phyloP scores from a whole-genome alignment of 2,797 vertebrate genomes.

The Falco columbarius region DNA sequence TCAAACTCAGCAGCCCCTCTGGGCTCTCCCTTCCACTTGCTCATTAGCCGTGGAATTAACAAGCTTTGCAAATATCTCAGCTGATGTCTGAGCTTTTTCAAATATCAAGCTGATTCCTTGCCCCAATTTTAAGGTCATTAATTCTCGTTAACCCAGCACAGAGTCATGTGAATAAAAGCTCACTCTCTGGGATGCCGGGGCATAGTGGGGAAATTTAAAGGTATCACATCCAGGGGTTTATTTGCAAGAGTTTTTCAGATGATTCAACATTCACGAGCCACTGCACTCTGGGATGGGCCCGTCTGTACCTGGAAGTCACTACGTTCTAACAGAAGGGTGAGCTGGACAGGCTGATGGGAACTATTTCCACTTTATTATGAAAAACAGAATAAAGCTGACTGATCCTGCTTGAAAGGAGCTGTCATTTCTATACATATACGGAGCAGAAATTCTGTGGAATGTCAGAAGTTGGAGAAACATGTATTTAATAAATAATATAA shows the following conservation, averaged over 20 bases:
- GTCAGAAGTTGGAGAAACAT: slow-evolving; percentile 69
- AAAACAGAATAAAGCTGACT: slow-evolving; percentile 73
- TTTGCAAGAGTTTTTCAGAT: not conserved
- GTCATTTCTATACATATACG: slow-evolving; percentile 24
- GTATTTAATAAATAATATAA: slow-evolving; percentile 81
- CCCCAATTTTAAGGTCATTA: not conserved
- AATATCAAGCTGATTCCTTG: not conserved
- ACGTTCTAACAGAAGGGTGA: not conserved
- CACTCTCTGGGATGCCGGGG: not conserved
- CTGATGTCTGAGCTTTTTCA: not conserved
- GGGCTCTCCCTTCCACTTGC: accelerated
- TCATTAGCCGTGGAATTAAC: accelerated
- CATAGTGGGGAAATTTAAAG: not conserved
- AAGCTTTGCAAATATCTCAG: not conserved
- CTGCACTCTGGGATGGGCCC: not conserved
- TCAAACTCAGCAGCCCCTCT: not conserved
- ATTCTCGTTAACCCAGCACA: not conserved
- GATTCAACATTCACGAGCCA: not conserved
- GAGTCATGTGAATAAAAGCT: not conserved
- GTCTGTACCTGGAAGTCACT: not conserved
- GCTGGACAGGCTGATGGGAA: not conserved
- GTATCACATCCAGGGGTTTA: accelerated
- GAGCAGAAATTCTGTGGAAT: slow-evolving; percentile 68
- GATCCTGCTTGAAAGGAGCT: slow-evolving; percentile 51
- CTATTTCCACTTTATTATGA: not conserved